phyloP scores from a whole-genome alignment of 1,140 invertebrate genomes.

The Eumeta japonica region DNA sequence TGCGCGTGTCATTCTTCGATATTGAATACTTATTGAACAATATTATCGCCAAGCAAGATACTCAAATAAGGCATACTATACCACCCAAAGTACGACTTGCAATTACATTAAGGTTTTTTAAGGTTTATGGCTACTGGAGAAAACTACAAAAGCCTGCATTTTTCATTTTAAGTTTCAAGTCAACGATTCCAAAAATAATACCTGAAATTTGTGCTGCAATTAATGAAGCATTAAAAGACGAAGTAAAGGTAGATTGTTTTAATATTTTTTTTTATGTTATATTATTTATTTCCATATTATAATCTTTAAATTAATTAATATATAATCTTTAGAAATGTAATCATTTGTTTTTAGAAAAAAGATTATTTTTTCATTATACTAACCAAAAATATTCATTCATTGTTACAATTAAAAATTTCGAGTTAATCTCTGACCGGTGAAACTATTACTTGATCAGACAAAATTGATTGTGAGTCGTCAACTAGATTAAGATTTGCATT shows the following conservation, averaged over 20 bases:
- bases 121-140: slow-evolving; percentile 28
- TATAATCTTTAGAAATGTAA: no score
- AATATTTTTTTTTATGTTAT: slow-evolving; percentile 2
- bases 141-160: slow-evolving; percentile 17
- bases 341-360: no score
- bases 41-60: slow-evolving; percentile 10
- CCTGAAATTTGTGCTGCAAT: slow-evolving; percentile 17
- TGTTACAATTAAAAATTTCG: not conserved
- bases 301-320: no score
- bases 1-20: no score
- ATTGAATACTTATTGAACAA: slow-evolving; percentile 13
- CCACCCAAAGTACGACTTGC: slow-evolving; percentile 14
- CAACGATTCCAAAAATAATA: slow-evolving; percentile 12
- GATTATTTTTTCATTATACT: not conserved
- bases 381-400: not conserved
- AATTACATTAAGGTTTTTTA: slow-evolving; percentile 20
- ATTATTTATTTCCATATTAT: no score
- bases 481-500: no score
- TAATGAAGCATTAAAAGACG: slow-evolving; percentile 14
- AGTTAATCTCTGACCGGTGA: not conserved
- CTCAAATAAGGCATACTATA: slow-evolving; percentile 10
- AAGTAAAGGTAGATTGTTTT: slow-evolving; percentile 14
- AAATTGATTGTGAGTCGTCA: slow-evolving; percentile 1
- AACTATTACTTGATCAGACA: not conserved
- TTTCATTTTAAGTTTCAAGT: slow-evolving; percentile 16